Percentiles rank a stretch among this genome's conserved stretches.
phyloP scores from a whole-genome alignment of 2,888 invertebrate species.

The Endotricha flammealis region DNA sequence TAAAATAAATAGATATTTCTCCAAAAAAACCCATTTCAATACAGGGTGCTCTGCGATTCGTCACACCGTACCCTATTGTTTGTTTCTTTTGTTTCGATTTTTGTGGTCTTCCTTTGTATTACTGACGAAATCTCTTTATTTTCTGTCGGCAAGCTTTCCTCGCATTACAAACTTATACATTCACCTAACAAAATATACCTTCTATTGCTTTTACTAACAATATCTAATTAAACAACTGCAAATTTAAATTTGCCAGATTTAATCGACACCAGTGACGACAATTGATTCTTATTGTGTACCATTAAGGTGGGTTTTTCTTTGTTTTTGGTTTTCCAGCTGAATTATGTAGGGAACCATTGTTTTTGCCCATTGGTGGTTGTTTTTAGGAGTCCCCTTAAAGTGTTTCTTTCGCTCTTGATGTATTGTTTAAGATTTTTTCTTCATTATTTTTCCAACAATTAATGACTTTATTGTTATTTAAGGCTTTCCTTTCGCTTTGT shows the following conservation, averaged over 20 bases:
- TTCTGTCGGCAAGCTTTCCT: slow-evolving; percentile 38
- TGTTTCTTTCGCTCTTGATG: slow-evolving; percentile 21
- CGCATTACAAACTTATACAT: slow-evolving; percentile 24
- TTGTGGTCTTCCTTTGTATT: slow-evolving; percentile 51
- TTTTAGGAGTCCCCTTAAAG: slow-evolving; percentile 29
- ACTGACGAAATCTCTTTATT: slow-evolving; percentile 48
- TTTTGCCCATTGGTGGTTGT: slow-evolving; percentile 35
- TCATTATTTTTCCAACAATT: slow-evolving; percentile 14
- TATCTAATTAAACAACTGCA: slow-evolving; percentile 1
- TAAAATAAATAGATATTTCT: no score
- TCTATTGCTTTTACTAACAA: not conserved
- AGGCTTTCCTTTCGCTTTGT: not conserved
- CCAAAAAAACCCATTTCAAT: slow-evolving; percentile 4
- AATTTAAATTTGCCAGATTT: slow-evolving; percentile 3
- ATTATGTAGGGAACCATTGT: slow-evolving; percentile 37
- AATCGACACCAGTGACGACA: not conserved
- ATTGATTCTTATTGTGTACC: slow-evolving; percentile 21
- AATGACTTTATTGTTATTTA: slow-evolving; percentile 4
- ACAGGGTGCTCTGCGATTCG: slow-evolving; percentile 30
- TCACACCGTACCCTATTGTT: slow-evolving; percentile 37
- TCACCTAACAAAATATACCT: not conserved
- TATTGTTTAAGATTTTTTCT: slow-evolving; percentile 14
- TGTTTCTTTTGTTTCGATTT: slow-evolving; percentile 48
- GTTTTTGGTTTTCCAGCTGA: slow-evolving; percentile 16
- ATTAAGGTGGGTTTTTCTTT: slow-evolving; percentile 23